These are phyloP conservation scores for Deroplatys truncata DNA, from an alignment of 2,888 invertebrate species.

Conservation along the genomic window DNA sequence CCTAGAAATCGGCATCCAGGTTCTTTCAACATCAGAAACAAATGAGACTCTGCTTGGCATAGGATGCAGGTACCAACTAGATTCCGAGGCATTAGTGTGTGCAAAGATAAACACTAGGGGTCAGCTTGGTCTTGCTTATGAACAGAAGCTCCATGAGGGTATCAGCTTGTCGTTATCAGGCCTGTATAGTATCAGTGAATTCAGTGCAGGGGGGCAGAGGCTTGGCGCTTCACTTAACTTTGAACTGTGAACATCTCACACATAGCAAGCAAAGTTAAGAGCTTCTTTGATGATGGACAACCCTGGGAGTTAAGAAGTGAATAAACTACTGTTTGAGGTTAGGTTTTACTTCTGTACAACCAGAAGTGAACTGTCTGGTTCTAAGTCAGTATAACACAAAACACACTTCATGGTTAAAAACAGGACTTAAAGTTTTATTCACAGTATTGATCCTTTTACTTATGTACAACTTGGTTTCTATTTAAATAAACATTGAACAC, in stretches of 20 bases:
- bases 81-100: background rate
- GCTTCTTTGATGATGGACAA: no score
- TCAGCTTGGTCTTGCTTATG: background rate
- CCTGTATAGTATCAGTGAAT: background rate
- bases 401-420: no score
- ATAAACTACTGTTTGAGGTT: no score
- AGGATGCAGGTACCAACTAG: background rate
- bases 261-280: no score
- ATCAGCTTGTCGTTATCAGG: background rate
- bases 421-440: no score
- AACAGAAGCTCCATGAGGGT: background rate
- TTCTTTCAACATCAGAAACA: background rate
- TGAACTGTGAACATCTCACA: background rate
- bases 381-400: no score
- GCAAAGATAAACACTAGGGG: background rate
- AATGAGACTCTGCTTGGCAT: background rate
- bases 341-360: no score
- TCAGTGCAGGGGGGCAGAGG: background rate
- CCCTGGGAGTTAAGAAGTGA: no score
- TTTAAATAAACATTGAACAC: no score
- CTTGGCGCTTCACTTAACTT: background rate
- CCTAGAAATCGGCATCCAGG: background rate
- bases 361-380: no score
- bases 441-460: no score
- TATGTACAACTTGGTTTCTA: no score